These are phyloP conservation scores for Tridacna crocea DNA, from an alignment of 2,888 invertebrate species.

Conservation along the genomic window DNA sequence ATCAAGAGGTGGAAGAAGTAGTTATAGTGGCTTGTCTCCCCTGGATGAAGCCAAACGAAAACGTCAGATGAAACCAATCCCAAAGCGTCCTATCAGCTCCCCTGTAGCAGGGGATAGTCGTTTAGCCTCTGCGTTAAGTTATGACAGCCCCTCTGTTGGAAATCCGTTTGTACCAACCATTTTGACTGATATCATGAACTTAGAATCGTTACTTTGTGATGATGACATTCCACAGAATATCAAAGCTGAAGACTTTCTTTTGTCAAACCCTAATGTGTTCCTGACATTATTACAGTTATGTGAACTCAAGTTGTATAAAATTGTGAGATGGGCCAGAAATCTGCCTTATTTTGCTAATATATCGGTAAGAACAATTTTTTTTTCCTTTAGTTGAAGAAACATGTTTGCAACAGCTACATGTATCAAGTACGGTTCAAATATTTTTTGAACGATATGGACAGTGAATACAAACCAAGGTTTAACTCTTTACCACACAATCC, in stretches of 20 bases:
- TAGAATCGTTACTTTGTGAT: conserved; percentile 80
- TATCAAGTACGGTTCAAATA: no score
- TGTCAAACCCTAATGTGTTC: conserved; percentile 74
- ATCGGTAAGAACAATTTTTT: conserved; percentile 88
- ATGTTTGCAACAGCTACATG: no score
- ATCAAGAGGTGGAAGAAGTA: conserved; percentile 97
- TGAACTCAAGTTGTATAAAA: conserved; percentile 97
- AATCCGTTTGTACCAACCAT: conserved; percentile 74
- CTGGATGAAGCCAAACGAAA: conserved; percentile 69
- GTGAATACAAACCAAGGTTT: no score
- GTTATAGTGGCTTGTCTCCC: conserved; percentile 87
- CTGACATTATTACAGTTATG: conserved; percentile 86
- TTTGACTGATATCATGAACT: conserved; percentile 81
- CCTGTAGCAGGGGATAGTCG: conserved; percentile 60
- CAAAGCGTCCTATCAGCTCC: conserved; percentile 23
- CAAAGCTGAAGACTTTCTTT: conserved; percentile 70
- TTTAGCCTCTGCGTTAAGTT: conserved; percentile 75
- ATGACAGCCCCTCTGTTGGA: conserved; percentile 31
- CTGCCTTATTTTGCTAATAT: conserved; percentile 98
- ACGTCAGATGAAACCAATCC: conserved; percentile 49
- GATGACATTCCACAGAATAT: conserved; percentile 75
- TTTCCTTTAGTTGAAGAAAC: no score
- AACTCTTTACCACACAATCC: no score
- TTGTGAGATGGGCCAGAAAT: conserved; percentile 99
- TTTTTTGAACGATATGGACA: no score